A percentile compares a stretch with the other conserved stretches of the same genome.
These are phyloP conservation scores for Eupsilia transversa DNA, from an alignment of 2,888 invertebrate genomes.

Conservation along the genomic window DNA sequence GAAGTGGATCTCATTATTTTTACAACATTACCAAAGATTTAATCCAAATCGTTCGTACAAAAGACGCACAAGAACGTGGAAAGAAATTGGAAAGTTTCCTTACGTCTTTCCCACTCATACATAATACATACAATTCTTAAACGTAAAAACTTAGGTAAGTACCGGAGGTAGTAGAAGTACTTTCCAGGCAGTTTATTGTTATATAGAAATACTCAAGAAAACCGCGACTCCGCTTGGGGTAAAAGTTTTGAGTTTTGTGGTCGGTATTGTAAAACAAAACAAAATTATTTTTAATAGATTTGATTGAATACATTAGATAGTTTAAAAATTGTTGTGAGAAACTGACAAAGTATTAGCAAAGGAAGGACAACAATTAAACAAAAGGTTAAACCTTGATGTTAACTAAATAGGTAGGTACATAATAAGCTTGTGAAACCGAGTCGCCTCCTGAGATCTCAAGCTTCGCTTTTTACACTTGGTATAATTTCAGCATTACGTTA, in stretches of 20 bases:
- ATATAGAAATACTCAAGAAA: slow-evolving; percentile 24
- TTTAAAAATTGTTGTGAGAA: not conserved
- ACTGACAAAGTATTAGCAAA: not conserved
- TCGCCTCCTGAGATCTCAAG: not conserved
- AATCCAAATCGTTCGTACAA: slow-evolving; percentile 60
- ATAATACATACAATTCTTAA: slow-evolving; percentile 66
- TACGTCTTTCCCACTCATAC: slow-evolving; percentile 61
- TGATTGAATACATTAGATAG: not conserved
- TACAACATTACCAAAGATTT: slow-evolving; percentile 64
- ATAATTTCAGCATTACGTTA: slow-evolving; percentile 29
- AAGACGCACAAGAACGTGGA: slow-evolving; percentile 50
- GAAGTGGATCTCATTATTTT: slow-evolving; percentile 59
- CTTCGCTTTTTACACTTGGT: slow-evolving; percentile 28
- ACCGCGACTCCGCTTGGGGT: not conserved
- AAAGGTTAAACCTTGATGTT: not conserved
- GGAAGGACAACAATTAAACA: not conserved
- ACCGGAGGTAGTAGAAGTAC: slow-evolving; percentile 35
- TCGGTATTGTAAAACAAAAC: not conserved
- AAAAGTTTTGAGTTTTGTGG: slow-evolving; percentile 11
- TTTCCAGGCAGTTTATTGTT: slow-evolving; percentile 32
- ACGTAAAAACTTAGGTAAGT: slow-evolving; percentile 65
- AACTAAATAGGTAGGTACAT: not conserved
- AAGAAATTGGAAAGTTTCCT: slow-evolving; percentile 63
- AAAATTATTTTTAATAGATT: not conserved
- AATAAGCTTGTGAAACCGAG: slow-evolving; percentile 1